These are phyloP conservation scores for Oreocharis arfaki DNA, from an alignment of 2,113 vertebrate species.

Conservation along the genomic window DNA sequence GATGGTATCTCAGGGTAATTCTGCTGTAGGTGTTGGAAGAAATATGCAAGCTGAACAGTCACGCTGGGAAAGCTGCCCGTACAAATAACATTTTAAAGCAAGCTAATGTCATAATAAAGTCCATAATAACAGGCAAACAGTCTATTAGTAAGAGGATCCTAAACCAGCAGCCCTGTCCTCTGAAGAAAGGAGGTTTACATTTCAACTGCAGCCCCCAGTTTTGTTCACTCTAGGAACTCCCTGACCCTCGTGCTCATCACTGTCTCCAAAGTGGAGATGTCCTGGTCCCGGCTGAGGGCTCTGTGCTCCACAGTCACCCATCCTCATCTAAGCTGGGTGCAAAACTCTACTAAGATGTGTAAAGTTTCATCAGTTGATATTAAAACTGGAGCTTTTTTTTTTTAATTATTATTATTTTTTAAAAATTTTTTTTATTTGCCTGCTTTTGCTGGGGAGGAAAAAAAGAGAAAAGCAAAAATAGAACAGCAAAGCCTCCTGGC, in stretches of 20 bases:
- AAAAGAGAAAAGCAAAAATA: background rate
- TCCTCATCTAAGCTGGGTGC: rapidly evolving
- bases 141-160: conserved; percentile 14
- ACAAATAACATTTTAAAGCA: conserved; percentile 57
- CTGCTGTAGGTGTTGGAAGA: conserved; percentile 30
- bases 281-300: background rate
- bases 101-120: conserved; percentile 39
- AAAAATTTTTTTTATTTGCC: background rate
- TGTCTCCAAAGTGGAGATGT: background rate
- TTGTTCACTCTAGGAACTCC: background rate
- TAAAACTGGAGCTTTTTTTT: background rate
- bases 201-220: background rate
- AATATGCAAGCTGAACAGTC: background rate
- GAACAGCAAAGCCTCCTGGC: background rate
- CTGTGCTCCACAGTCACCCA: background rate
- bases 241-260: background rate
- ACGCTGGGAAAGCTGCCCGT: conserved; percentile 52
- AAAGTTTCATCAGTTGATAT: background rate
- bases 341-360: background rate
- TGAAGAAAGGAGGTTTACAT: background rate
- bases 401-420: too few relatives aligned
- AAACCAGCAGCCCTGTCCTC: background rate
- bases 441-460: background rate
- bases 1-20: conserved; percentile 55
- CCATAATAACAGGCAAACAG: conserved; percentile 28